Conservation (phyloP, 2,113 vertebrate species). For the Potamarius usumacintae region DNA sequence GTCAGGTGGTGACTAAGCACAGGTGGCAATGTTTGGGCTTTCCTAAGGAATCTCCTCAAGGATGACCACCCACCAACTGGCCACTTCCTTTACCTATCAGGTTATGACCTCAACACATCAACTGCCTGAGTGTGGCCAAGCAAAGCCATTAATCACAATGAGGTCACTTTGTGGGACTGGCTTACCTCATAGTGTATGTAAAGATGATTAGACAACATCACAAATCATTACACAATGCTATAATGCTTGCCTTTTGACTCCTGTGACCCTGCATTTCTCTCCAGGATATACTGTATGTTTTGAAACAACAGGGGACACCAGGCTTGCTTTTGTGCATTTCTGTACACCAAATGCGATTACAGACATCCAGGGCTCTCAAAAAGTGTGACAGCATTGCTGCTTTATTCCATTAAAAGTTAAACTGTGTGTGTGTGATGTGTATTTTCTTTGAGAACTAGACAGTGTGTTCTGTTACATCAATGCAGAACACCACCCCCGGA, state of each 20-base stretch:
- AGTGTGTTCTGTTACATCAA: constrained; percentile 17
- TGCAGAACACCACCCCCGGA: constrained; percentile 38
- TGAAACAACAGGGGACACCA: background rate
- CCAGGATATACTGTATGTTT: constrained; percentile 9
- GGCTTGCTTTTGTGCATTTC: constrained; percentile 4
- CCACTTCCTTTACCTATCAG: constrained; percentile 68
- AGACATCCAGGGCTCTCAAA: constrained; percentile 3
- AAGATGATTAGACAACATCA: constrained; percentile 11
- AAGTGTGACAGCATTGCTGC: constrained; percentile 39
- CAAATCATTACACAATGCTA: constrained; percentile 31
- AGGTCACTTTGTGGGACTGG: constrained; percentile 67
- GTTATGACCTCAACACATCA: constrained; percentile 64
- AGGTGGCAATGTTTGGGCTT: constrained; percentile 62
- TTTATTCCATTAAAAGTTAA: constrained; percentile 33
- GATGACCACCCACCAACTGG: constrained; percentile 65
- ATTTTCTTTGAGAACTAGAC: constrained; percentile 15
- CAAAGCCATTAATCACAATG: constrained; percentile 66
- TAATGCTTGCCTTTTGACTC: constrained; percentile 21
- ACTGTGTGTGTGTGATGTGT: constrained; percentile 24
- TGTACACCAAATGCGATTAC: constrained; percentile 31
- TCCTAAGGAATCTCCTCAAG: constrained; percentile 60
- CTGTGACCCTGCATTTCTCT: constrained; percentile 23
- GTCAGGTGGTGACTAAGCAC: constrained; percentile 37
- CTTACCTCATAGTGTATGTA: constrained; percentile 36
- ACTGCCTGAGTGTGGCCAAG: constrained; percentile 62